Evolutionary conservation across 2,888 invertebrate species (phyloP).

Genomic region (Patella depressa): DNA sequence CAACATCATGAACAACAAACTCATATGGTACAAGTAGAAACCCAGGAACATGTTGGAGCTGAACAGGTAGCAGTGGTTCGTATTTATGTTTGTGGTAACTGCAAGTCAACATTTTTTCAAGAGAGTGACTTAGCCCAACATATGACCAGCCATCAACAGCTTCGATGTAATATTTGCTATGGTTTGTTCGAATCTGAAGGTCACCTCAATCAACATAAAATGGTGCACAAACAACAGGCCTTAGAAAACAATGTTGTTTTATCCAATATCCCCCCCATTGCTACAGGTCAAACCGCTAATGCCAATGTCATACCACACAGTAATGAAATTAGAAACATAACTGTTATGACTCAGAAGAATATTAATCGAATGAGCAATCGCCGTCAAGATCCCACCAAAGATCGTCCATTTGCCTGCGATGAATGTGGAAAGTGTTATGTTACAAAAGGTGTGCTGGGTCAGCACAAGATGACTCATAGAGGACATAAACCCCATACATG

Average conservation of each 20-base stretch:
- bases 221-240: slow-evolving; percentile 1
- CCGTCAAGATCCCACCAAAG: background rate
- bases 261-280: background rate
- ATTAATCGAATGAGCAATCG: background rate
- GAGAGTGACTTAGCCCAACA: background rate
- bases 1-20: background rate
- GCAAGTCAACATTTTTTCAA: slow-evolving; percentile 7
- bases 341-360: background rate
- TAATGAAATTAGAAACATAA: background rate
- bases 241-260: slow-evolving; percentile 1
- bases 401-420: background rate
- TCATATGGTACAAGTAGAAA: slow-evolving; percentile 5
- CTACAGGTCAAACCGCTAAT: background rate
- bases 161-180: slow-evolving; percentile 2
- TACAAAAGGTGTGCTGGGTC: background rate
- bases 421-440: slow-evolving; percentile 7
- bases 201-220: slow-evolving; percentile 1
- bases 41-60: slow-evolving; percentile 4
- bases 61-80: slow-evolving; percentile 5
- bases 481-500: slow-evolving; percentile 13
- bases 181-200: slow-evolving; percentile 7
- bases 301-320: background rate
- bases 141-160: slow-evolving; percentile 7
- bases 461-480: slow-evolving; percentile 9
- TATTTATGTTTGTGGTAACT: slow-evolving; percentile 7